Evolutionary conservation across 2,113 vertebrate genomes (phyloP).

Genomic region (Sialia sialis): DNA sequence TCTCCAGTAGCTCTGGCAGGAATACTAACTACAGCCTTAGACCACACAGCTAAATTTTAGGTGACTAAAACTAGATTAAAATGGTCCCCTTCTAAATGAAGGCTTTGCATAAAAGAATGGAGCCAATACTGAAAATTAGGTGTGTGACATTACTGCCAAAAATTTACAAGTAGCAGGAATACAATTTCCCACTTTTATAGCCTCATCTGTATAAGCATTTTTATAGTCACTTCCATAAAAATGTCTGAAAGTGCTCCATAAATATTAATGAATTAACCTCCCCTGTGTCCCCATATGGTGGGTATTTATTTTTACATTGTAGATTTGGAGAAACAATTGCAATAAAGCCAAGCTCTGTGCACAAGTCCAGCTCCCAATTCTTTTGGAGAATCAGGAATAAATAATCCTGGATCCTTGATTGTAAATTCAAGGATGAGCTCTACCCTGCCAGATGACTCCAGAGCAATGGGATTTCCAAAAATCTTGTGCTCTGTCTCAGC

Average conservation of each 20-base stretch:
- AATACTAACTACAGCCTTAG: background rate
- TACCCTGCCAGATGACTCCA: background rate
- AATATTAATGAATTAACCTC: slow-evolving; percentile 51
- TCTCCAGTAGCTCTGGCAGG: background rate
- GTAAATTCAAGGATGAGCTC: background rate
- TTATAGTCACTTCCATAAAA: slow-evolving; percentile 23
- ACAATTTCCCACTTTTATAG: slow-evolving; percentile 19
- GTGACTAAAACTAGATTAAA: background rate
- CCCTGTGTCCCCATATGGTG: background rate
- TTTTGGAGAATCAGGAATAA: background rate
- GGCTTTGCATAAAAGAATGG: background rate
- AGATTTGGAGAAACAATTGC: background rate
- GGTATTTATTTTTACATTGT: background rate
- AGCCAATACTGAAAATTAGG: background rate
- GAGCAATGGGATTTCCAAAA: background rate
- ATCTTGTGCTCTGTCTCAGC: background rate
- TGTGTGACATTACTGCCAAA: background rate
- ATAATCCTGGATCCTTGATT: background rate
- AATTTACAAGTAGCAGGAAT: slow-evolving; percentile 10
- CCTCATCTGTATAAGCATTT: slow-evolving; percentile 15
- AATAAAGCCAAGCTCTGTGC: background rate
- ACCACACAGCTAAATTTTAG: background rate
- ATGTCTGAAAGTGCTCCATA: background rate
- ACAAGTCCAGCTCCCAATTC: background rate
- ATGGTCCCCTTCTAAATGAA: background rate